Conservation (phyloP, 2,113 vertebrate species). For the Antechinus flavipes region DNA sequence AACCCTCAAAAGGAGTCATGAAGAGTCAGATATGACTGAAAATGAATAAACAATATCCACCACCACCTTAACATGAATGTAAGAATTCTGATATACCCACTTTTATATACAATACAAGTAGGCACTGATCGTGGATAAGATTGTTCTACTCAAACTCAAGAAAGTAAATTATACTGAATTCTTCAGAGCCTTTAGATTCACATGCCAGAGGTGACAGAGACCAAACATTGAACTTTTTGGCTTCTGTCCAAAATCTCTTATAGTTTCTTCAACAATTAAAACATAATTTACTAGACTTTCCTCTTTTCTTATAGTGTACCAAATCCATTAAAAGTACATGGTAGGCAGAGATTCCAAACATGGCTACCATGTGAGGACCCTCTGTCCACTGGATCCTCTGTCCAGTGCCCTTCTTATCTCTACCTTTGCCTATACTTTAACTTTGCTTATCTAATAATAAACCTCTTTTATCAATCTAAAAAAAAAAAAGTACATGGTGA, state of each 20-base stretch:
- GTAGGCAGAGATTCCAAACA: too few relatives aligned
- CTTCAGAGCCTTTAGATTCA: neutral
- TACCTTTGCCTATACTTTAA: too few relatives aligned
- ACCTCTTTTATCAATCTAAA: too few relatives aligned
- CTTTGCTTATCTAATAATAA: too few relatives aligned
- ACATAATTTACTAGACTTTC: neutral
- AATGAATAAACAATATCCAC: neutral
- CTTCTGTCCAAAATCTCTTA: neutral
- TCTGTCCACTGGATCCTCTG: too few relatives aligned
- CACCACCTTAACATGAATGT: neutral
- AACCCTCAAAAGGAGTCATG: neutral
- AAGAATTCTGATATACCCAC: neutral
- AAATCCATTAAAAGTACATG: neutral
- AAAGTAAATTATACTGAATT: neutral
- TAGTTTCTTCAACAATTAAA: neutral
- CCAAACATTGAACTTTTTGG: too few relatives aligned
- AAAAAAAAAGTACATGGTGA: neutral
- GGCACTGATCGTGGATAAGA: neutral
- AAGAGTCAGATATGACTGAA: neutral
- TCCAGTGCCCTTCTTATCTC: too few relatives aligned
- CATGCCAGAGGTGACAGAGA: neutral
- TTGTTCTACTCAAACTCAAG: neutral
- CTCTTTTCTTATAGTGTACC: neutral
- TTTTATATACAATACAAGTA: neutral
- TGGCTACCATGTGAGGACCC: too few relatives aligned